Base-by-base conservation (phyloP, 2,888 invertebrate genomes). In the Tineola bisselliella region DNA sequence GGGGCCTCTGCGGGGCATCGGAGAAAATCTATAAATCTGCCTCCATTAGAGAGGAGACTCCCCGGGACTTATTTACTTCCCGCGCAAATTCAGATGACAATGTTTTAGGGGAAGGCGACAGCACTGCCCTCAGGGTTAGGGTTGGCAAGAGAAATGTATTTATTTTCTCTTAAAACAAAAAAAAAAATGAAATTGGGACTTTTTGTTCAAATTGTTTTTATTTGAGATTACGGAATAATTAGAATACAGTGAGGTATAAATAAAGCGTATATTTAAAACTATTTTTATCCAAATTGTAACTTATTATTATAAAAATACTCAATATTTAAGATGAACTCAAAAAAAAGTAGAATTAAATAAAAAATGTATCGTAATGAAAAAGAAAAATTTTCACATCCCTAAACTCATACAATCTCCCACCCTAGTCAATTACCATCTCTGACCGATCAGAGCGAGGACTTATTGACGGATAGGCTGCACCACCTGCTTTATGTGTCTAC, bases 11-110 rank as follows among this genome's bases (percentile, higher is more conserved):
- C 79, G 78, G 86, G 84, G 81, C 74, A 79, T 79, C 81, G 78
- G 76, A 78, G 83, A 82, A 86, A 87, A 87, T 87, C 86, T 87
- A 87, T 87, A 87, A 87, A 87, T 87, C 86, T 87, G 83, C 86
- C 84, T 81, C 86, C 86, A 87, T 87, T 87, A 86, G 79, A 79
- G 71, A 67, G 69, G 66, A 68, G 72, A 79, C 84, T 83, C 84
- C 84, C 84, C 82, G 73, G 83, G 83, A 86, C 84, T 84, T 87
- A 87, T 86, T 87, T 86, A 86, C 86, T 84, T 76, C 83, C 84
- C 77, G 84, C 86, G 84, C 86, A 83, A 87, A 86, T 86, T 87
- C 84, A 86, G 87, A 87, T 87, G 87, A 87, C 87, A 87, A 87
- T 87, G 87, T 87, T 87, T 84, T 86, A 82, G 86, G 87, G 86